Base-by-base conservation (phyloP, 2,113 vertebrate species). In the Cephalopholis sonnerati region DNA sequence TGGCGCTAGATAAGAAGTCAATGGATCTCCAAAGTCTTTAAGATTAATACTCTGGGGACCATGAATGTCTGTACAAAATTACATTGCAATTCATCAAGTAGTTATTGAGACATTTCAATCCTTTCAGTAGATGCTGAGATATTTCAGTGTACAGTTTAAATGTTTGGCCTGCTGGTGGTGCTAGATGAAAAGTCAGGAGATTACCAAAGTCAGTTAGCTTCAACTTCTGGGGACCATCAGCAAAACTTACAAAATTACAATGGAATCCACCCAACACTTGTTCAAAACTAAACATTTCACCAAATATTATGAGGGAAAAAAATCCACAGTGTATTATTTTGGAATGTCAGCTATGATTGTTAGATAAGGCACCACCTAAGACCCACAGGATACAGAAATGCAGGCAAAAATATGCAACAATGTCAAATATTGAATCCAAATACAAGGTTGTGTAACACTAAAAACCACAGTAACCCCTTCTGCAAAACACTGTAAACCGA, bases 391-490 rank as follows among this genome's bases (percentile, higher is more conserved):
- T 20, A 50, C 6, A 76, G 6, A 55, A 25, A 36, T 12, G 6
- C 39, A 61, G 44, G 9, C 7, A 54, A 59, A 44, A 71, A 66
- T 44, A 32, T 71, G 46, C 27, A 7, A 9, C 15, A 25, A 8
- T 57, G 79, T 79, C 66, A 76, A 76, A 71, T n/a, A 75, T 71
- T 62, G 16, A 73, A 61, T 29, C 15, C 66, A 59, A 74, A 66
- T 27, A 63, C 7, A 18, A 24, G 4, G 18, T 76, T 76, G 71
- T 22, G 59, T n/a, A 65, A 84, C 18, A 39, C 24, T 22, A 16
- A 50, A 36, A 74, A 71, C 32, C 24, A 57, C 46, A 69, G 64
- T 7, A 66, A 71, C 29, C 20, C 59, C 41, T 61, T 18, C 36
- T 32, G 55, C 58, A 51, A 55, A 66, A 74, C 48, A 79, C 22